Evolutionary conservation across 2,888 invertebrate genomes (phyloP).

Genomic region (Sarcophaga variegata): DNA sequence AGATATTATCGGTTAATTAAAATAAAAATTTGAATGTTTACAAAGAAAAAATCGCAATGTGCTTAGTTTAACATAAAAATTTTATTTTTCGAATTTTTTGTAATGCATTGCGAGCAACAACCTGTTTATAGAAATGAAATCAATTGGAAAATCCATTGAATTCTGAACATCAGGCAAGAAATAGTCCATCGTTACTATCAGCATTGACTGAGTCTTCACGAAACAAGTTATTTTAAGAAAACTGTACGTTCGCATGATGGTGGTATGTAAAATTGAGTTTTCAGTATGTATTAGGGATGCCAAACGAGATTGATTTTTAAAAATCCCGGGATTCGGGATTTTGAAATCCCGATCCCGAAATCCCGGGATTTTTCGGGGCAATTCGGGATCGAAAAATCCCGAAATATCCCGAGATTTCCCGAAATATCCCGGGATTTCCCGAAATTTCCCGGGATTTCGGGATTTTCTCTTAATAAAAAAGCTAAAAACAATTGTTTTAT

Average conservation of each 20-base stretch:
- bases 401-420: no score
- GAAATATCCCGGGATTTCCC: no score
- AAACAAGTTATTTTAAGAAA: not conserved
- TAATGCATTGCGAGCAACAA: conserved; percentile 19
- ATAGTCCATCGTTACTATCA: no score
- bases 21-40: conserved; percentile 28
- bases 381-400: no score
- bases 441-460: no score
- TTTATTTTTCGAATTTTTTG: conserved; percentile 32
- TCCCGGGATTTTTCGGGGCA: no score
- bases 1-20: conserved; percentile 33
- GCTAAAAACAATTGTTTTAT: no score
- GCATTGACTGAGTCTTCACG: no score
- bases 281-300: not conserved
- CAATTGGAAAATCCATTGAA: conserved; percentile 16
- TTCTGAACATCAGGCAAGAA: conserved; percentile 22
- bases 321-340: no score
- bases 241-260: not conserved
- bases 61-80: conserved; percentile 32
- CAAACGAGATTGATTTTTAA: no score
- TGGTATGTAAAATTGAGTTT: not conserved
- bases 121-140: conserved; percentile 50
- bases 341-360: no score
- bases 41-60: conserved; percentile 41
- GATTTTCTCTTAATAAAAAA: no score